phyloP scores from a whole-genome alignment of 2,113 vertebrate species.

The Tragelaphus imberbis region DNA sequence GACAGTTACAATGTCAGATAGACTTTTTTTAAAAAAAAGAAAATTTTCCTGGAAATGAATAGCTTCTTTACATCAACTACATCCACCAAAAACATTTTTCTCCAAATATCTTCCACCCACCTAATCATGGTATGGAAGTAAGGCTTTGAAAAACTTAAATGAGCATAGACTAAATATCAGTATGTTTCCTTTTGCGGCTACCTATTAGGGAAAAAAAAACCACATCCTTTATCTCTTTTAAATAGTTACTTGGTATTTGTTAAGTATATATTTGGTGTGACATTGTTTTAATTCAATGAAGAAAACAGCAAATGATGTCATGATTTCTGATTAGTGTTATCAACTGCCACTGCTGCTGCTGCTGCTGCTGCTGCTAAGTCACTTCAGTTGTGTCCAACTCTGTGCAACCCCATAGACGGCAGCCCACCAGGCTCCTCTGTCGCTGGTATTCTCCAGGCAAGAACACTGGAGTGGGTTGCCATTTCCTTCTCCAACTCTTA shows the following conservation, averaged over 20 bases:
- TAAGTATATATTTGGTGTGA: not conserved
- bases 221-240: not conserved
- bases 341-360: not conserved
- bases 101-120: not conserved
- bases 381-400: not conserved
- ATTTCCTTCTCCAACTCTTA: not conserved
- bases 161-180: not conserved
- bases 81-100: not conserved
- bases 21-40: not conserved
- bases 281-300: not conserved
- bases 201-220: not conserved
- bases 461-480: not conserved
- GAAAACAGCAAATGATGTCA: not conserved
- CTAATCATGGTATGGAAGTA: not conserved
- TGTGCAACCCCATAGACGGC: not conserved
- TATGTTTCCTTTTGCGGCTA: not conserved
- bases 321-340: not conserved
- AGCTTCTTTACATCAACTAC: not conserved
- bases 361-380: not conserved
- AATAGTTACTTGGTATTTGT: not conserved
- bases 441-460: not conserved
- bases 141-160: not conserved
- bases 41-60: conserved; percentile 19
- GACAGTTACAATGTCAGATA: not conserved
- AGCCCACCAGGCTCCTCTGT: not conserved